Evolutionary conservation across 2,797 vertebrate genomes (phyloP).

Genomic region (Rhinoraja longicauda): DNA sequence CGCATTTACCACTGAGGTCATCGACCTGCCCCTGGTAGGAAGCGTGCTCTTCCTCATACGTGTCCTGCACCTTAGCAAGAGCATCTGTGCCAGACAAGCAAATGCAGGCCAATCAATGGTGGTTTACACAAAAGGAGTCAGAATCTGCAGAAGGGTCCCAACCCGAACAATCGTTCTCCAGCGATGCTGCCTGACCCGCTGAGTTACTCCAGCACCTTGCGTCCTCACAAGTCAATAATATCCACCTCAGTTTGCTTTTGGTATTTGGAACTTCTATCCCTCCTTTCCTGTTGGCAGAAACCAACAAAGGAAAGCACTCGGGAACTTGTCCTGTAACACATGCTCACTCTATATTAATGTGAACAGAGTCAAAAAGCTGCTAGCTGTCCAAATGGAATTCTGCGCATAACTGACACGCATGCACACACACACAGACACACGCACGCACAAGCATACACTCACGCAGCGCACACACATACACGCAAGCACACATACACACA

Average conservation of each 20-base stretch:
- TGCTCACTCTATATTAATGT: not conserved
- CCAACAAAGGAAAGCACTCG: not conserved
- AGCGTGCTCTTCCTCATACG: not conserved
- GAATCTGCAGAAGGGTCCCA: no score
- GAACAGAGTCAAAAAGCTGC: no score
- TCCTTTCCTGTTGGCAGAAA: not conserved
- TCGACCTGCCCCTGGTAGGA: not conserved
- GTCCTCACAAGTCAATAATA: not conserved
- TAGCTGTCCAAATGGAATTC: no score
- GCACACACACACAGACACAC: no score
- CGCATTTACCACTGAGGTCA: slow-evolving; percentile 7
- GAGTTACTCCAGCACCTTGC: no score
- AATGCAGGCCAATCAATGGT: not conserved
- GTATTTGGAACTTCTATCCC: not conserved
- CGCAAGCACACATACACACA: no score
- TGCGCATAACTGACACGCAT: no score
- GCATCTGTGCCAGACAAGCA: not conserved
- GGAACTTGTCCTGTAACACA: not conserved
- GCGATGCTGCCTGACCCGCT: no score
- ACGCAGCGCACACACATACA: no score
- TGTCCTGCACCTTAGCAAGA: not conserved
- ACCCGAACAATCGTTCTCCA: no score
- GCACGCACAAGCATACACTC: no score
- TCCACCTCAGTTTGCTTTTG: not conserved
- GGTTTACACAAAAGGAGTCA: no score